A percentile compares a stretch with the other conserved stretches of the same genome.
These are phyloP conservation scores for Epizoanthus scotinus DNA, from an alignment of 92 coral and sea anemone genomes.

Conservation along the genomic window DNA sequence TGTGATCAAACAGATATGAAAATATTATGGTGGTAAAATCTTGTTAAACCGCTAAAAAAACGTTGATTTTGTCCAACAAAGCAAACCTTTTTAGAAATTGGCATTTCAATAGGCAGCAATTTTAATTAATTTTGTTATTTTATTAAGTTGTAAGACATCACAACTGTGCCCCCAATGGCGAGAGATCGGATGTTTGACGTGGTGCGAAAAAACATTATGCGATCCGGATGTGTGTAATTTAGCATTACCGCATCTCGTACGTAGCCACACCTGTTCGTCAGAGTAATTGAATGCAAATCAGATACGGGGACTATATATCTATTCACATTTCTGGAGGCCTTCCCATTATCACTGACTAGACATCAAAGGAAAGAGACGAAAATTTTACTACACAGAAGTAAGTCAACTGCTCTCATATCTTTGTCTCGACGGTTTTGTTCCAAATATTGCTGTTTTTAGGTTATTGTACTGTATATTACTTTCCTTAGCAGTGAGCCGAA, in stretches of 20 bases:
- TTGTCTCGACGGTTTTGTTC: not conserved
- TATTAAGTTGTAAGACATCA: constrained; percentile 32
- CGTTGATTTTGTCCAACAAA: not conserved
- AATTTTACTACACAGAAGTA: constrained; percentile 11
- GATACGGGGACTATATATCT: constrained; percentile 24
- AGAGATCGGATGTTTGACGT: constrained; percentile 40
- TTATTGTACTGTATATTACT: not conserved
- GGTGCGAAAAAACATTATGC: constrained; percentile 20
- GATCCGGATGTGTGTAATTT: constrained; percentile 40
- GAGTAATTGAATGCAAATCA: constrained; percentile 36
- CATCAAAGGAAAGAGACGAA: not conserved
- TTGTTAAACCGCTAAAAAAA: not conserved
- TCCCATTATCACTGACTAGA: not conserved
- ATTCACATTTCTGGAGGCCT: constrained; percentile 4
- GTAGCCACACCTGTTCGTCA: constrained; percentile 20
- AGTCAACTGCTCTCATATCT: not conserved
- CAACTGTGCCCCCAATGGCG: constrained; percentile 35
- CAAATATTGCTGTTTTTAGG: not conserved
- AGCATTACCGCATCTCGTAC: constrained; percentile 9
- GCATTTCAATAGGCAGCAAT: constrained; percentile 10
- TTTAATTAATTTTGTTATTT: constrained; percentile 39
- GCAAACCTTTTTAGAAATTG: constrained; percentile 11
- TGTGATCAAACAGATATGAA: constrained; percentile 10
- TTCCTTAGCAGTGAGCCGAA: not conserved
- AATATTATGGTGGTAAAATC: not conserved